Percentiles rank a stretch among this genome's conserved stretches.
These are phyloP conservation scores for Craseonycteris thonglongyai DNA, from an alignment of 2,113 vertebrate species.

Conservation along the genomic window DNA sequence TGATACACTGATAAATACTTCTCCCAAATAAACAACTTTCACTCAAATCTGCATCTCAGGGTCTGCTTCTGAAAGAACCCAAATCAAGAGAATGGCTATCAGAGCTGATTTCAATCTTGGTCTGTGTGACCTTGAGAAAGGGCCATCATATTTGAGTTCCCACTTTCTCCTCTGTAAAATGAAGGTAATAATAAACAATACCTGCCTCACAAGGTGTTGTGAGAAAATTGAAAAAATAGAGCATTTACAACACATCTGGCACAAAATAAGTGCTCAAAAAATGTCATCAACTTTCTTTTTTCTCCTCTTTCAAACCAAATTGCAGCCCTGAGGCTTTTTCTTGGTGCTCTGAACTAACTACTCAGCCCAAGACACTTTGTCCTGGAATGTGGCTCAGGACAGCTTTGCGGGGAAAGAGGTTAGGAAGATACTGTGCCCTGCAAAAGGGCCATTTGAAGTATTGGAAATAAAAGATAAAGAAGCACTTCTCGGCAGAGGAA, in stretches of 20 bases:
- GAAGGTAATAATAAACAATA: not conserved
- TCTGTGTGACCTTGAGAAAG: not conserved
- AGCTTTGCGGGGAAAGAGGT: not conserved
- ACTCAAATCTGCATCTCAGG: not conserved
- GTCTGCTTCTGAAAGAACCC: not conserved
- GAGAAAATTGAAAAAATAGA: not conserved
- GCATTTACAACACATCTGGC: not conserved
- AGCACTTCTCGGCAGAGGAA: not conserved
- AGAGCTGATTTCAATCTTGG: not conserved
- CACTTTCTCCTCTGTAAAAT: not conserved
- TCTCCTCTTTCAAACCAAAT: not conserved
- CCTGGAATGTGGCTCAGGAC: not conserved
- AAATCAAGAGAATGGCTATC: not conserved
- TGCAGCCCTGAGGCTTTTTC: not conserved
- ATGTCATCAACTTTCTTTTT: not conserved
- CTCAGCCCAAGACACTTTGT: not conserved
- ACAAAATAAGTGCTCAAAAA: not conserved
- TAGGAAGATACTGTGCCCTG: not conserved
- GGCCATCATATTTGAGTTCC: not conserved
- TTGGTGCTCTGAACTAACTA: not conserved
- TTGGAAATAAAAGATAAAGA: not conserved
- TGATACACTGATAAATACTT: not conserved
- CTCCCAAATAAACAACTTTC: not conserved
- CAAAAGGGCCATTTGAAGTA: not conserved
- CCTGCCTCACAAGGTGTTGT: not conserved